Percentiles rank a stretch among this genome's conserved stretches.
These are phyloP conservation scores for Griposia aprilina DNA, from an alignment of 2,888 invertebrate species.

Conservation along the genomic window DNA sequence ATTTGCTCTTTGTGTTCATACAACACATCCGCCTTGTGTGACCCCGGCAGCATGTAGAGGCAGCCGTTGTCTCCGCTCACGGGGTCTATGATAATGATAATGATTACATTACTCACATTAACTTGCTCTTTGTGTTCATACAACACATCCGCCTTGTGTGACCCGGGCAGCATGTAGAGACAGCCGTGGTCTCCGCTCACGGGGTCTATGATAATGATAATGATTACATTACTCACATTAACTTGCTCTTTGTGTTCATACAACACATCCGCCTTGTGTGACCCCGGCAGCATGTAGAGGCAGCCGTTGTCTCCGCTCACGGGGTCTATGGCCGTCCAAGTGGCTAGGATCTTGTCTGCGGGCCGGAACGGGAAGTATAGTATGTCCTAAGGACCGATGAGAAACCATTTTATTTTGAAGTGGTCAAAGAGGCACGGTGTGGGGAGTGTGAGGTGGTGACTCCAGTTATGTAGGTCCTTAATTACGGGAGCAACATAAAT, in stretches of 20 bases:
- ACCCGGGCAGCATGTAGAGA: too few species aligned
- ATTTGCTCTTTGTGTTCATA: too few species aligned
- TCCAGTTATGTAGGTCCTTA: not conserved
- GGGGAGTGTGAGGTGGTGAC: not conserved
- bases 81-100: too few species aligned
- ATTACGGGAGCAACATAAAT: not conserved
- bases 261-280: constrained; percentile 91
- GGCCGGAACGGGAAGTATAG: constrained; percentile 97
- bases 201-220: too few species aligned
- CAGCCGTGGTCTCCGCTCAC: too few species aligned
- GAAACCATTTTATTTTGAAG: not conserved
- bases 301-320: constrained; percentile 94
- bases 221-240: too few species aligned
- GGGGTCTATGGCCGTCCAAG: constrained; percentile 96
- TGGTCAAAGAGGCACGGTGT: not conserved
- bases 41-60: too few species aligned
- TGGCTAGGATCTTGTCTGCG: constrained; percentile 93
- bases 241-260: constrained; percentile 90
- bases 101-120: too few species aligned
- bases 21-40: too few species aligned
- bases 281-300: constrained; percentile 94
- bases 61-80: too few species aligned
- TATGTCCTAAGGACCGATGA: constrained; percentile 90
- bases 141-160: too few species aligned
- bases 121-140: too few species aligned